These are phyloP conservation scores for Sylvicapra grimmia DNA, from an alignment of 2,113 vertebrate genomes.

Conservation along the genomic window DNA sequence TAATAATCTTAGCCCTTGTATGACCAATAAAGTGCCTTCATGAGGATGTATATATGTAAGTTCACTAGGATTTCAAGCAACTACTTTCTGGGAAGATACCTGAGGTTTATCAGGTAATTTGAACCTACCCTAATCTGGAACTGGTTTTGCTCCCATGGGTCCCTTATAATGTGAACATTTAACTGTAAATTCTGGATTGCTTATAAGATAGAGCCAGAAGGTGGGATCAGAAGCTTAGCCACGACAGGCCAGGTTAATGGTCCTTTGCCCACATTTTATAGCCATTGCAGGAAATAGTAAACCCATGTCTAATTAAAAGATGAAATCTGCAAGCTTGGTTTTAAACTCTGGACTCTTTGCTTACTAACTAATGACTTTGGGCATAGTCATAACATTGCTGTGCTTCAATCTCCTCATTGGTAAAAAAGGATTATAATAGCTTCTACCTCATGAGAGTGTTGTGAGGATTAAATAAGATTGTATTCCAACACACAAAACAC, in stretches of 20 bases:
- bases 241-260: not conserved
- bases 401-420: not conserved
- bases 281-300: not conserved
- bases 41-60: not conserved
- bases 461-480: not conserved
- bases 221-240: not conserved
- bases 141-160: constrained; percentile 1
- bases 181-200: not conserved
- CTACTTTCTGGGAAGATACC: not conserved
- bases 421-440: not conserved
- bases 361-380: not conserved
- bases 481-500: not conserved
- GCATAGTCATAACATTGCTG: not conserved
- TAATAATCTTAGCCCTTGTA: not conserved
- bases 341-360: not conserved
- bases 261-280: not conserved
- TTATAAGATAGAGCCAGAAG: not conserved
- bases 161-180: not conserved
- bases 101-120: not conserved
- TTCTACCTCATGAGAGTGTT: not conserved
- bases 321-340: not conserved
- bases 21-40: not conserved
- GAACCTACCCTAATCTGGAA: not conserved
- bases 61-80: constrained; percentile 15
- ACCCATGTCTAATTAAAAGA: constrained; percentile 29